Evolutionary conservation across 2,888 invertebrate species (phyloP), one percentile per base, ranked within the genome.

Genomic region (Mellilla xanthometata): DNA sequence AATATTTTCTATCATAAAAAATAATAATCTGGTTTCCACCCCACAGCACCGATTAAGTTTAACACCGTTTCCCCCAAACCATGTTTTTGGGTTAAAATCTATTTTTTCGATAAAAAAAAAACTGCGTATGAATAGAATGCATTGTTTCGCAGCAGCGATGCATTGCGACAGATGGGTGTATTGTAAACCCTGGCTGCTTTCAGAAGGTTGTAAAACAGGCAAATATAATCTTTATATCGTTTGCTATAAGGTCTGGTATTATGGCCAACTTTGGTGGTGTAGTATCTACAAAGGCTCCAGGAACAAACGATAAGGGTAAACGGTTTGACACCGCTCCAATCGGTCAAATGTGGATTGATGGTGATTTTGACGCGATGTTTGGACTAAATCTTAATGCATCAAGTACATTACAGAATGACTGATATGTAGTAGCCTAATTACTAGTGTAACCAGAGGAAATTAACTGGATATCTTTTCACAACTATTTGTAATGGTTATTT

Each of bases 281-380:
- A n/a, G n/a, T 19, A 19, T 19, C 6, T 3, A 19, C 15, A 19
- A 19, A 19, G 15, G 15, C 15, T 19, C 30, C 10, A 12, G 34
- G 30, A 54, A 52, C 47, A 60, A 54, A 58, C 65, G 83, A 82
- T 84, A 82, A 81, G 81, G 83, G 81, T 76, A 83, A 82, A 81
- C 79, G 75, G 68, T 83, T 79, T 80, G 80, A 81, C 83, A 85
- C 82, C 78, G 66, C 44, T 60, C 57, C 80, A 78, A 82, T 82
- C 82, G 82, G 80, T 81, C 81, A 80, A 46, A 45, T 47, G 8
- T 46, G 28, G 40, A 42, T 50, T 19, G 22, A 8, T 15, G 28
- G 9, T 12, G 28, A 32, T 26, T 15, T 40, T 4, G 26, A 6
- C 3, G 6, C 29, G 7, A 24, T 24, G 8, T n/a, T 24, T 24